These are phyloP conservation scores for Dasysyrphus tricinctus DNA, from an alignment of 2,888 invertebrate species.

Conservation along the genomic window DNA sequence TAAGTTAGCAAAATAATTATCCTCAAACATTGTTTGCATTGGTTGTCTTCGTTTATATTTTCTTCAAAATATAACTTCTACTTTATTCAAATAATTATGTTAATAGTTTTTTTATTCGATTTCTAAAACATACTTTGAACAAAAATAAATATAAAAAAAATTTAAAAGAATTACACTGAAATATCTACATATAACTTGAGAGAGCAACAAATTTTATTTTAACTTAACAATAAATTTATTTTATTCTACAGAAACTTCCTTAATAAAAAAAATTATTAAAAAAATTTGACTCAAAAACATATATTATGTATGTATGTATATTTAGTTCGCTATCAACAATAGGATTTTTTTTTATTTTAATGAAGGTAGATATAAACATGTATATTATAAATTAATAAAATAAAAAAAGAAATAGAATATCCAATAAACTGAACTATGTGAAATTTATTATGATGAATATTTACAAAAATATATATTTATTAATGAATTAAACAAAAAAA, in stretches of 20 bases:
- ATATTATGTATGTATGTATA: not conserved
- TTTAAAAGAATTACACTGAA: not conserved
- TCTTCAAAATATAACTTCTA: too few relatives aligned
- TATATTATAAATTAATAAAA: slow-evolving; percentile 39
- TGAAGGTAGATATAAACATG: slow-evolving; percentile 47
- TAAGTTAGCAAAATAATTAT: not conserved
- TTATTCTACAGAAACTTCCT: not conserved
- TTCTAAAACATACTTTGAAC: too few relatives aligned
- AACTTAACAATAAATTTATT: not conserved
- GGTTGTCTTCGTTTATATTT: too few relatives aligned
- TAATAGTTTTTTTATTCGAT: not conserved
- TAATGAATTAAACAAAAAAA: slow-evolving; percentile 34
- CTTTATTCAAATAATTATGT: not conserved
- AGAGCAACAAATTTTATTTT: slow-evolving; percentile 1
- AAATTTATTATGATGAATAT: slow-evolving; percentile 76
- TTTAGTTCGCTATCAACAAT: slow-evolving; percentile 42
- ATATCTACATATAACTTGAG: not conserved
- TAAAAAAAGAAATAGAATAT: slow-evolving; percentile 68
- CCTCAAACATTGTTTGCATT: not conserved
- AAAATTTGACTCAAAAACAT: not conserved
- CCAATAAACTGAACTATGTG: slow-evolving; percentile 74
- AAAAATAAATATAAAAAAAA: not conserved
- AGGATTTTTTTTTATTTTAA: slow-evolving; percentile 64
- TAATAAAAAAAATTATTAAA: slow-evolving; percentile 46
- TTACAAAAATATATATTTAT: slow-evolving; percentile 77